Conservation (phyloP, 2,113 vertebrate genomes). For the Cynocephalus volans region DNA sequence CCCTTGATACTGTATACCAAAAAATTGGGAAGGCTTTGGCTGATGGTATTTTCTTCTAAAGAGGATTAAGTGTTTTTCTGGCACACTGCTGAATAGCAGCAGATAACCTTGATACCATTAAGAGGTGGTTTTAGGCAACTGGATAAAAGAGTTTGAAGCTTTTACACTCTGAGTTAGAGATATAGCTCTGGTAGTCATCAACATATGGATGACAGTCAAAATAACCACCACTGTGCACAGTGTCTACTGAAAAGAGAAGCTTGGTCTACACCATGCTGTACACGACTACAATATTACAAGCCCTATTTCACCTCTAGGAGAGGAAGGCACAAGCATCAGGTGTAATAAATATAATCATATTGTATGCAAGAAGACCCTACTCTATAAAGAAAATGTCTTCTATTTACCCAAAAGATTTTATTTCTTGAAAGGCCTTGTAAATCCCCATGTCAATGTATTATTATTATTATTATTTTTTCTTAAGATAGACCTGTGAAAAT, state of each 20-base stretch:
- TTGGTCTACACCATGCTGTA: not conserved
- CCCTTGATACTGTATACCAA: not conserved
- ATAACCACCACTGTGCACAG: not conserved
- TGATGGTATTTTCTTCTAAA: slow-evolving; percentile 2
- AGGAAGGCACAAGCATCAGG: not conserved
- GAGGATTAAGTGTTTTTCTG: not conserved
- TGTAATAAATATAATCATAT: not conserved
- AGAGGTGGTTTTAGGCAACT: not conserved
- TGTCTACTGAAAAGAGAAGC: not conserved
- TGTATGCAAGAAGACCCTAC: not conserved
- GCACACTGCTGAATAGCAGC: not conserved
- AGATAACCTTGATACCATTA: not conserved
- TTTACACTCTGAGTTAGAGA: not conserved
- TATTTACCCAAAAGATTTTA: not conserved
- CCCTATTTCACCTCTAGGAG: not conserved
- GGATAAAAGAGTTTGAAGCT: not conserved
- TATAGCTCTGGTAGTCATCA: not conserved
- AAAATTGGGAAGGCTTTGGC: not conserved
- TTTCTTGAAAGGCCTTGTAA: not conserved
- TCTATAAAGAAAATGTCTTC: not conserved
- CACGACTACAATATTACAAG: not conserved
- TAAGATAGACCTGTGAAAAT: not conserved
- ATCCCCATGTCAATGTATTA: not conserved
- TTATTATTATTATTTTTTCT: not conserved
- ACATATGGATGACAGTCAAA: not conserved